Evolutionary conservation across 2,797 vertebrate species (phyloP).

Genomic region (Phataginus tetradactyla): DNA sequence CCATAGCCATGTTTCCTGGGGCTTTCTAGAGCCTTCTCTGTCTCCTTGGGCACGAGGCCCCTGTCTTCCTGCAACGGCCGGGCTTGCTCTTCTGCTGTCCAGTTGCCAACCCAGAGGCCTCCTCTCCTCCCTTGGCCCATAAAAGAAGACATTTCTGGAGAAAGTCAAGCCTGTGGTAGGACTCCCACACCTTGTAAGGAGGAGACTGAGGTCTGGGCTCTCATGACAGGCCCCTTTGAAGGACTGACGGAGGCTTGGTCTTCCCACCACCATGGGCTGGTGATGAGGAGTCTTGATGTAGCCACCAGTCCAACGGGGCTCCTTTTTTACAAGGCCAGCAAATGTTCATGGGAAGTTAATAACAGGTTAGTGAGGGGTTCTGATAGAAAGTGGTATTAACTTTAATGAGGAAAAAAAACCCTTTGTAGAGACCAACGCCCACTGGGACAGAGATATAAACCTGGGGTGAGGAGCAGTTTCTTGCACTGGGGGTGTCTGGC

Average conservation of each 20-base stretch:
- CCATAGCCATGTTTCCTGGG: neutral
- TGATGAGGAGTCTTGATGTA: constrained; percentile 11
- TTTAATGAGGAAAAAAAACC: constrained; percentile 79
- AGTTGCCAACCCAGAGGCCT: neutral
- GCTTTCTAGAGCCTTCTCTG: neutral
- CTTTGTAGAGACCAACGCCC: constrained; percentile 72
- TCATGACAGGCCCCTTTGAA: constrained; percentile 78
- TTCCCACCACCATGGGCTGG: neutral
- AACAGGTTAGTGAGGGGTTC: constrained; percentile 72
- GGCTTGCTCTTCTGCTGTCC: neutral
- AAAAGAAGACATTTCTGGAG: constrained; percentile 36
- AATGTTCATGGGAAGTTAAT: constrained; percentile 67
- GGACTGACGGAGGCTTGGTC: constrained; percentile 36
- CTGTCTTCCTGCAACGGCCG: neutral
- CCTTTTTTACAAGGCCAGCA: constrained; percentile 61
- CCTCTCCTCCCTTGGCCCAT: neutral
- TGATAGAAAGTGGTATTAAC: constrained; percentile 74
- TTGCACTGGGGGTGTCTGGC: neutral
- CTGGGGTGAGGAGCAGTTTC: neutral
- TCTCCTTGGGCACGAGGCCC: neutral
- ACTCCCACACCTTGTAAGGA: constrained; percentile 48
- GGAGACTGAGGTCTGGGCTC: constrained; percentile 18
- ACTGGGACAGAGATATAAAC: constrained; percentile 68
- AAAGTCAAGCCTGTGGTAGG: neutral
- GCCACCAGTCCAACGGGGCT: constrained; percentile 44